These are phyloP conservation scores for Hirtodrosophila duncani DNA, from an alignment of 2,888 invertebrate species.

Conservation along the genomic window DNA sequence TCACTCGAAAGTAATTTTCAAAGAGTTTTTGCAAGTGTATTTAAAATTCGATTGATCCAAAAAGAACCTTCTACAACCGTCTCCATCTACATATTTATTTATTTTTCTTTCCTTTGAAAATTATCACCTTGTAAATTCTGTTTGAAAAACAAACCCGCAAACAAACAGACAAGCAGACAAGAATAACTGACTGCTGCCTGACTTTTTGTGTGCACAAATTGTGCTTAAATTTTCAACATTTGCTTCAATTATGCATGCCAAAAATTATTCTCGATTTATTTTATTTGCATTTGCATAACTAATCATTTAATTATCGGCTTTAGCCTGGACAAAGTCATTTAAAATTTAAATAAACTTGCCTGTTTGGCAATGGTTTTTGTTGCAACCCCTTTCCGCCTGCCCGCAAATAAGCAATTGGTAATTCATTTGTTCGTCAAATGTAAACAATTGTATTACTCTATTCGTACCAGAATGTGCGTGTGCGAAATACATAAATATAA, in stretches of 20 bases:
- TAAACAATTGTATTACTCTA: neutral
- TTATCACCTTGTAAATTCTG: slow-evolving; percentile 48
- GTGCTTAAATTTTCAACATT: no score
- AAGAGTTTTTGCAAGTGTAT: no score
- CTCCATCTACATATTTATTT: neutral
- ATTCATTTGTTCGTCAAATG: slow-evolving; percentile 46
- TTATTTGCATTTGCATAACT: slow-evolving; percentile 56
- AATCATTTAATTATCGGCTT: slow-evolving; percentile 65
- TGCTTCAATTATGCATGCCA: no score
- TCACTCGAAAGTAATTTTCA: no score
- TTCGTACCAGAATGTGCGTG: no score
- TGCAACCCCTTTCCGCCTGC: neutral
- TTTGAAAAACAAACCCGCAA: slow-evolving; percentile 26
- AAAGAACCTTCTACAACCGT: no score
- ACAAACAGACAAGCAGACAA: slow-evolving; percentile 17
- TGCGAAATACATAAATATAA: slow-evolving; percentile 35
- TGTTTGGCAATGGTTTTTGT: slow-evolving; percentile 15
- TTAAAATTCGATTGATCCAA: no score
- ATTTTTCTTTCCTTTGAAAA: slow-evolving; percentile 12
- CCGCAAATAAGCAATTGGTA: slow-evolving; percentile 45
- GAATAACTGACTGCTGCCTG: neutral
- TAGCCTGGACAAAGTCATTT: slow-evolving; percentile 51
- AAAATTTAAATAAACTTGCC: slow-evolving; percentile 52
- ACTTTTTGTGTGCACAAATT: neutral
- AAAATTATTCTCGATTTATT: no score